Percentiles rank a stretch among this genome's conserved stretches.
phyloP scores from a whole-genome alignment of 1,140 invertebrate species.

The Drosophila tani region DNA sequence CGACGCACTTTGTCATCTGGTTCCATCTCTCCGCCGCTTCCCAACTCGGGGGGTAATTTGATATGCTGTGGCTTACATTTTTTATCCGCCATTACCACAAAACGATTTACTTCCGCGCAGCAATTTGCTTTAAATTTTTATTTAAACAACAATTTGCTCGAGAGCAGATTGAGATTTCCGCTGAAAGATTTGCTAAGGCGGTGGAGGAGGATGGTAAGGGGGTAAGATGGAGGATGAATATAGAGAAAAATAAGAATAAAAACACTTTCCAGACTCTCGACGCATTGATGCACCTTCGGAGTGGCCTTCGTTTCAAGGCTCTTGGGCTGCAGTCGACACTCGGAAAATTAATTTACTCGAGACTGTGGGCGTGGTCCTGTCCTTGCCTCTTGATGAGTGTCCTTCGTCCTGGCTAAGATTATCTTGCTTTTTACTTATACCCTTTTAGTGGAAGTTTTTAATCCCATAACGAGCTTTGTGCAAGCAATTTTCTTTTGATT shows the following conservation, averaged over 20 bases:
- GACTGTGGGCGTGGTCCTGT: conserved; percentile 65
- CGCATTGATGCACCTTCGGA: conserved; percentile 46
- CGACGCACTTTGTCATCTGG: conserved; percentile 75
- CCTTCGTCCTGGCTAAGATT: conserved; percentile 9
- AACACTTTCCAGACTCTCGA: conserved; percentile 12
- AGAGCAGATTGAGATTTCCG: conserved; percentile 60
- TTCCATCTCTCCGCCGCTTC: conserved; percentile 4
- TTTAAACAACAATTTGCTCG: conserved; percentile 77
- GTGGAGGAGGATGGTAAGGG: neutral
- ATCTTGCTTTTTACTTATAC: neutral
- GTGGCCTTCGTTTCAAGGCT: conserved; percentile 38
- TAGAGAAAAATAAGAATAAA: neutral
- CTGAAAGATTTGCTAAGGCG: conserved; percentile 19
- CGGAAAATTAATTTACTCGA: conserved; percentile 74
- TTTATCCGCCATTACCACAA: conserved; percentile 72
- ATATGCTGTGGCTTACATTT: conserved; percentile 79
- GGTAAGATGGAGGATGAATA: conserved; percentile 1
- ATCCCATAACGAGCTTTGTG: neutral
- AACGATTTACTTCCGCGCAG: conserved; percentile 71
- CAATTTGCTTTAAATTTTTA: conserved; percentile 75
- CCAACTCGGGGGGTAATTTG: conserved; percentile 61
- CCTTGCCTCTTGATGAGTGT: conserved; percentile 31
- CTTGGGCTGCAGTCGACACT: conserved; percentile 66
- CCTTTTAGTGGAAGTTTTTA: neutral
- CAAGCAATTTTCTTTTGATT: neutral